Conservation (phyloP, 2,113 vertebrate species). For the Oceanodroma tethys region DNA sequence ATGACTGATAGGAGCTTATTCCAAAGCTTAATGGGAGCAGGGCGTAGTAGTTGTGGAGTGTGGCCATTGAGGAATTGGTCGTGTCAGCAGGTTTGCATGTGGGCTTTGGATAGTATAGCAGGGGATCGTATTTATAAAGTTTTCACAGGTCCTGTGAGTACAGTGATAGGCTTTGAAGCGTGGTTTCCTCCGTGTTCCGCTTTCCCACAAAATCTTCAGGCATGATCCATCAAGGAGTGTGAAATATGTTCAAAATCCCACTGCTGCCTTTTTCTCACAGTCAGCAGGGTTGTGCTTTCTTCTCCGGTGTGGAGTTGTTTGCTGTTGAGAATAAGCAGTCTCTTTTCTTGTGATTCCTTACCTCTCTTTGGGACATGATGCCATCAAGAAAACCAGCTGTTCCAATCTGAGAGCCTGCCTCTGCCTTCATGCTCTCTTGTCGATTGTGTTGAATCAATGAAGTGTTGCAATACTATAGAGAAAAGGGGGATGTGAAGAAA, state of each 20-base stretch:
- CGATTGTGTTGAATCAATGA: neutral
- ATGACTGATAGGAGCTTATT: neutral
- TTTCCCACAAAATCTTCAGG: constrained; percentile 19
- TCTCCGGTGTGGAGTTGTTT: constrained; percentile 31
- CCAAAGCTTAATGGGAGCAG: neutral
- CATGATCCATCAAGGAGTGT: constrained; percentile 11
- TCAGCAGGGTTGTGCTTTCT: constrained; percentile 40
- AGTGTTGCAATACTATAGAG: constrained; percentile 10
- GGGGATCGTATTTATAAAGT: neutral
- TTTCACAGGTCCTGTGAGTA: neutral
- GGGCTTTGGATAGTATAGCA: neutral
- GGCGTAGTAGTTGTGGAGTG: neutral
- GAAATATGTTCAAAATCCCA: constrained; percentile 43
- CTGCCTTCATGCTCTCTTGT: constrained; percentile 3
- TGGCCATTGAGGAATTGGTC: neutral
- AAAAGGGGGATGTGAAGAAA: neutral
- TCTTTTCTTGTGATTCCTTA: constrained; percentile 34
- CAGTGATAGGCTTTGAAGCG: neutral
- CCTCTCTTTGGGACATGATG: constrained; percentile 26
- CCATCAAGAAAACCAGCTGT: constrained; percentile 55
- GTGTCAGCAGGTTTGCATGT: neutral
- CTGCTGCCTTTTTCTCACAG: constrained; percentile 21
- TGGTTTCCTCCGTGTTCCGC: neutral
- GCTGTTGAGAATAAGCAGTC: constrained; percentile 48
- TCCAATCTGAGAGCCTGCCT: neutral